Percentiles rank a stretch among this genome's conserved stretches.
Evolutionary conservation across 2,797 vertebrate genomes (phyloP).

Genomic region (Tauraco hartlaubi): DNA sequence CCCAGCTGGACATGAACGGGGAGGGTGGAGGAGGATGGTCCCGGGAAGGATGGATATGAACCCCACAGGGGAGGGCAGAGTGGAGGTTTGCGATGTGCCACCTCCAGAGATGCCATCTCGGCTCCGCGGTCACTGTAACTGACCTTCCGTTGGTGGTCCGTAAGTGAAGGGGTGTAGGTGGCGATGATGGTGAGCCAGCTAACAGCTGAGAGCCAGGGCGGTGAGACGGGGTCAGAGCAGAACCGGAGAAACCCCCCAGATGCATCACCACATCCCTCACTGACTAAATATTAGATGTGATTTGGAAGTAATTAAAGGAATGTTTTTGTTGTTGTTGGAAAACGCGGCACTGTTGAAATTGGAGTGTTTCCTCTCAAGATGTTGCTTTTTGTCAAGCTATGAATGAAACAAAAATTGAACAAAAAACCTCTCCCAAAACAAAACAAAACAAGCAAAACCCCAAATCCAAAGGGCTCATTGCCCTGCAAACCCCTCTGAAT

Average conservation of each 20-base stretch:
- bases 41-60: background rate
- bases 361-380: slow-evolving; percentile 62
- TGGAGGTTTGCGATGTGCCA: background rate
- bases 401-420: background rate
- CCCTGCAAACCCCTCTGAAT: background rate
- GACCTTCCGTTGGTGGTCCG: background rate
- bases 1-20: background rate
- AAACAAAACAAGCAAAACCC: slow-evolving; percentile 25
- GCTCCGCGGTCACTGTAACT: background rate
- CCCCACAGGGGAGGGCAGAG: background rate
- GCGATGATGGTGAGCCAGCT: background rate
- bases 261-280: background rate
- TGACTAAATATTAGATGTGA: background rate
- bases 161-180: background rate
- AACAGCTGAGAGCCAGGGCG: background rate
- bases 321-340: slow-evolving; percentile 50
- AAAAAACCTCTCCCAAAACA: background rate
- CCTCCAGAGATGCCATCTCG: background rate
- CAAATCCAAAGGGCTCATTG: background rate
- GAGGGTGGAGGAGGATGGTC: background rate
- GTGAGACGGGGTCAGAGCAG: background rate
- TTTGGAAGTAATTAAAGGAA: slow-evolving; percentile 55
- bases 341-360: background rate
- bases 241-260: background rate
- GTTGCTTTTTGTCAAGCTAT: slow-evolving; percentile 48